A percentile compares a stretch with the other conserved stretches of the same genome.
Evolutionary conservation across 2,888 invertebrate genomes (phyloP).

Genomic region (Scaptomyza reducta): DNA sequence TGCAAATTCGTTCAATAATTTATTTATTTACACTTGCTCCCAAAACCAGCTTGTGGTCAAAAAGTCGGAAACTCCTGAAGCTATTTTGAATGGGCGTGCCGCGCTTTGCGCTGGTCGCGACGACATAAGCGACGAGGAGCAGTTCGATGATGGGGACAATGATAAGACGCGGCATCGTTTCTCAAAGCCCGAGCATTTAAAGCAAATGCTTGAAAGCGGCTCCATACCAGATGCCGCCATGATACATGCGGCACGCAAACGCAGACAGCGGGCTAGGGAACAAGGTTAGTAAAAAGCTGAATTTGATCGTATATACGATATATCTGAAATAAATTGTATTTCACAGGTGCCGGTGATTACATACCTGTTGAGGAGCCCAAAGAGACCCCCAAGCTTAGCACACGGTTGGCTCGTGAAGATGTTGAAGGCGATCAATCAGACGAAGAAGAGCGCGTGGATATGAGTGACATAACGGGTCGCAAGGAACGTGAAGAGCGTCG

Average conservation of each 20-base stretch:
- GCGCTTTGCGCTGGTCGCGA: constrained; percentile 91
- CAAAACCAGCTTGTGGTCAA: constrained; percentile 85
- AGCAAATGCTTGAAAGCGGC: constrained; percentile 93
- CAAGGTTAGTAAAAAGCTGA: constrained; percentile 84
- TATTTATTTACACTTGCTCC: constrained; percentile 25
- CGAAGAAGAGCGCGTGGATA: constrained; percentile 92
- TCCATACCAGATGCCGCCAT: constrained; percentile 98
- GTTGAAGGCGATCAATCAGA: constrained; percentile 92
- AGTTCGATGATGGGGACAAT: constrained; percentile 85
- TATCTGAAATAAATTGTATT: not conserved
- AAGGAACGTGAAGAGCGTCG: constrained; percentile 90
- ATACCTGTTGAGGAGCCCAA: constrained; percentile 86
- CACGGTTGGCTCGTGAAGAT: constrained; percentile 91
- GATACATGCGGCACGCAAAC: constrained; percentile 98
- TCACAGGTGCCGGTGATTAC: constrained; percentile 86
- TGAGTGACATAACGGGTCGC: constrained; percentile 92
- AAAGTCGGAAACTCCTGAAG: constrained; percentile 85
- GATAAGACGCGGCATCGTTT: constrained; percentile 85
- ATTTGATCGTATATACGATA: not conserved
- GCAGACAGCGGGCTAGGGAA: constrained; percentile 96
- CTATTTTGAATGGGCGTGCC: constrained; percentile 91
- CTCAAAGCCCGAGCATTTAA: constrained; percentile 89
- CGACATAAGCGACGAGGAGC: constrained; percentile 87
- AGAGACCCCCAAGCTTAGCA: constrained; percentile 84
- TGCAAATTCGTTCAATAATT: constrained; percentile 36